Evolutionary conservation across 2,888 invertebrate genomes (phyloP).

Genomic region (Ochropacha duplaris): DNA sequence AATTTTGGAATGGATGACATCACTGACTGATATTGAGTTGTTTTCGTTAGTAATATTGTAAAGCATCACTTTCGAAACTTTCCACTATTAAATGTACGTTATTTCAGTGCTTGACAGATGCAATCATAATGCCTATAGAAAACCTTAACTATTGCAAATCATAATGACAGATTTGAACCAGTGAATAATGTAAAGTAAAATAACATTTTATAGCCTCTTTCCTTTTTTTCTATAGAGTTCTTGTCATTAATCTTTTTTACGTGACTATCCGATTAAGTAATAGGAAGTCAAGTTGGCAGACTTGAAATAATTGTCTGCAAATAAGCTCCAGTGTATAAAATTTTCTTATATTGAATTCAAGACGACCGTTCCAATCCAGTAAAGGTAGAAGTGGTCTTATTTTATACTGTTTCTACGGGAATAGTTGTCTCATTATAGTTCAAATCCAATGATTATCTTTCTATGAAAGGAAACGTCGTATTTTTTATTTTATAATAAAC

Average conservation of each 20-base stretch:
- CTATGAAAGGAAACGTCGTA: neutral
- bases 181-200: neutral
- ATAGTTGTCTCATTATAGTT: neutral
- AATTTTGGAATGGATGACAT: neutral
- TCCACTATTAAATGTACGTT: constrained; percentile 34
- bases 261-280: neutral
- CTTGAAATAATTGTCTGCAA: neutral
- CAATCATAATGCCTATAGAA: constrained; percentile 9
- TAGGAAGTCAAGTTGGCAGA: too few relatives aligned
- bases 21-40: neutral
- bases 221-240: neutral
- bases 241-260: neutral
- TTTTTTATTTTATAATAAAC: too few relatives aligned
- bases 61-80: constrained; percentile 31
- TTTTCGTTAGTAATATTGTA: constrained; percentile 15
- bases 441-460: too few relatives aligned
- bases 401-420: too few relatives aligned
- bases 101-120: constrained; percentile 15
- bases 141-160: neutral
- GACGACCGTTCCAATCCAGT: too few relatives aligned
- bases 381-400: too few relatives aligned
- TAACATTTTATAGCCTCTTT: neutral
- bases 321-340: neutral
- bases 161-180: neutral
- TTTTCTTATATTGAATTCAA: too few relatives aligned